A percentile compares a stretch with the other conserved stretches of the same genome.
phyloP scores from a whole-genome alignment of 2,797 vertebrate species.

The Gymnodraco acuticeps region DNA sequence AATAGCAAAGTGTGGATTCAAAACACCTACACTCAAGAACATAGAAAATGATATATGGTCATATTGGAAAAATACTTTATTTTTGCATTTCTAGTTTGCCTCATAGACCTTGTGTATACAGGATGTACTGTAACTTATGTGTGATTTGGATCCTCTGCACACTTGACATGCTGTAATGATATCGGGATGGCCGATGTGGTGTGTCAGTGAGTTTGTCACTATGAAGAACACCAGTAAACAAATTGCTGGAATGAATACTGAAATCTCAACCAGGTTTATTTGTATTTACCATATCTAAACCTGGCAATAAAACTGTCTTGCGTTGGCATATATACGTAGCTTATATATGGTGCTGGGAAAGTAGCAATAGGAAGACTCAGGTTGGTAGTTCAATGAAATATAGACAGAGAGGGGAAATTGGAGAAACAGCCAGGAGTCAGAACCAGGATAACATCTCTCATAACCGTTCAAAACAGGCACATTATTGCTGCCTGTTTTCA shows the following conservation, averaged over 20 bases:
- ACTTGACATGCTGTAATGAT: constrained; percentile 58
- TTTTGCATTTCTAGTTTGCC: too few relatives aligned
- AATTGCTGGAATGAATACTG: constrained; percentile 45
- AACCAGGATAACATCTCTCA: constrained; percentile 68
- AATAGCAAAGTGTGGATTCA: not conserved
- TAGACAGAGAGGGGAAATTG: constrained; percentile 46
- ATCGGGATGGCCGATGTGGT: constrained; percentile 47
- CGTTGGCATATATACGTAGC: constrained; percentile 19
- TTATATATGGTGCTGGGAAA: constrained; percentile 31
- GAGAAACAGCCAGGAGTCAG: constrained; percentile 49
- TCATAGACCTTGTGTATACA: too few relatives aligned
- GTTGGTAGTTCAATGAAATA: constrained; percentile 41
- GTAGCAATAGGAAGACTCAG: constrained; percentile 38
- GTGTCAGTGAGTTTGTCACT: constrained; percentile 44
- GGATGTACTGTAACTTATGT: constrained; percentile 9
- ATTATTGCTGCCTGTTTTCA: constrained; percentile 66
- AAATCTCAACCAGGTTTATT: constrained; percentile 49
- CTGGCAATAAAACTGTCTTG: constrained; percentile 63
- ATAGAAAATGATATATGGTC: not conserved
- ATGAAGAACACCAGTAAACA: constrained; percentile 15
- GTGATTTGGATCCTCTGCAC: constrained; percentile 49
- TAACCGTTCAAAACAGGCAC: constrained; percentile 67
- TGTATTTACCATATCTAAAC: constrained; percentile 56
- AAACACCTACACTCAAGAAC: not conserved
- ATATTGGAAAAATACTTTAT: not conserved